These are phyloP conservation scores for Dipus sagitta DNA, from an alignment of 2,797 vertebrate genomes.

Conservation along the genomic window DNA sequence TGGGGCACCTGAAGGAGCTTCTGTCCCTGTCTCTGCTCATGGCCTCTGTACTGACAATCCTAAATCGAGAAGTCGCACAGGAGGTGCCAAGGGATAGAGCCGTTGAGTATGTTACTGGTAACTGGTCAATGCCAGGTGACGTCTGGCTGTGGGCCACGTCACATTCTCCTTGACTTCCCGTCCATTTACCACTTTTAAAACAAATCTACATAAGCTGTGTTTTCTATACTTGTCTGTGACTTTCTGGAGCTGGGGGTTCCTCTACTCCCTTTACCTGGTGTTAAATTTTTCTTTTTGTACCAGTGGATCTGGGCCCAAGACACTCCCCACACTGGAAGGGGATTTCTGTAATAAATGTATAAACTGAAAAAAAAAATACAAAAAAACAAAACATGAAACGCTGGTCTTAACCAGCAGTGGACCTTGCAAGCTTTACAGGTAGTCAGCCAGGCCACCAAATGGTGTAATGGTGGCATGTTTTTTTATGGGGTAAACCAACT, in stretches of 20 bases:
- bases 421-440: too few relatives aligned
- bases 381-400: too few relatives aligned
- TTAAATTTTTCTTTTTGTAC: conserved; percentile 81
- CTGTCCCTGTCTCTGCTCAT: conserved; percentile 23
- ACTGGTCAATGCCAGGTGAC: conserved; percentile 67
- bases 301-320: conserved; percentile 69
- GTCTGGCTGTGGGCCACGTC: conserved; percentile 51
- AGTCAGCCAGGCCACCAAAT: too few relatives aligned
- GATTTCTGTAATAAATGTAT: conserved; percentile 85
- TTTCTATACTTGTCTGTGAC: conserved; percentile 80
- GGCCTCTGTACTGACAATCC: conserved; percentile 19
- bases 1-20: conserved; percentile 42
- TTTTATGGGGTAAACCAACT: too few relatives aligned
- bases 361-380: too few relatives aligned
- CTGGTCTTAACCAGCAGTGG: too few relatives aligned
- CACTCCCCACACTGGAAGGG: conserved; percentile 77
- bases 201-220: conserved; percentile 65
- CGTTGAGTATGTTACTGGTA: conserved; percentile 3
- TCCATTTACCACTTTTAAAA: conserved; percentile 73
- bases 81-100: conserved; percentile 53
- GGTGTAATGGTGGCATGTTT: too few relatives aligned
- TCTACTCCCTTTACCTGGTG: conserved; percentile 58
- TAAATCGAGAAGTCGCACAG: conserved; percentile 10
- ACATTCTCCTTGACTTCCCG: conserved; percentile 72
- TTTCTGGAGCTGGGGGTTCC: conserved; percentile 67